phyloP scores from a whole-genome alignment of 2,888 invertebrate genomes.

The Eupeodes luniger region DNA sequence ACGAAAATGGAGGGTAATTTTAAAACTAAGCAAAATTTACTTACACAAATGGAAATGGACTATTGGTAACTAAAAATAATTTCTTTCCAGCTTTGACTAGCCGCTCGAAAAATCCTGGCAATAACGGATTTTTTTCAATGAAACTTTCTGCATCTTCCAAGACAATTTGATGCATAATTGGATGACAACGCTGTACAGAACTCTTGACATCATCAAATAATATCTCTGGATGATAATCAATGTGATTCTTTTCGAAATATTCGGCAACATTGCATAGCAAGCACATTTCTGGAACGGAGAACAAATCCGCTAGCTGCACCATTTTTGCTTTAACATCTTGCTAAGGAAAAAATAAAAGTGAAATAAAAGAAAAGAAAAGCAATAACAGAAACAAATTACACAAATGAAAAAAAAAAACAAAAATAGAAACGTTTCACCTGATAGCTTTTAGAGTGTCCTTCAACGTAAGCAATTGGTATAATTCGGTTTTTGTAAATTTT shows the following conservation, averaged over 20 bases:
- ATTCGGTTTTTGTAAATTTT: constrained; percentile 93
- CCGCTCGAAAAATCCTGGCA: constrained; percentile 90
- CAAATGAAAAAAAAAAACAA: not conserved
- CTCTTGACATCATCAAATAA: constrained; percentile 97
- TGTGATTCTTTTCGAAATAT: constrained; percentile 94
- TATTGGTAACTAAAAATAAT: constrained; percentile 97
- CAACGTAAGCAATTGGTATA: constrained; percentile 94
- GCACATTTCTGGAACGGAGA: constrained; percentile 98
- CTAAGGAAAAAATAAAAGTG: constrained; percentile 76
- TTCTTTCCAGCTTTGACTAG: constrained; percentile 91
- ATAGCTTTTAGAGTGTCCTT: constrained; percentile 89
- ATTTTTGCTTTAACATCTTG: constrained; percentile 87
- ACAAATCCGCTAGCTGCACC: constrained; percentile 97
- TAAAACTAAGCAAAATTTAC: constrained; percentile 80
- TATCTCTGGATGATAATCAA: constrained; percentile 97
- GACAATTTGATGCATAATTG: constrained; percentile 95
- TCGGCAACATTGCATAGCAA: constrained; percentile 96
- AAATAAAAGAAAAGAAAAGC: not conserved
- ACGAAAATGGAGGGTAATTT: not conserved
- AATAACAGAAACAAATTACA: constrained; percentile 75
- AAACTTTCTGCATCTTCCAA: constrained; percentile 92
- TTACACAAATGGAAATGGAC: constrained; percentile 98
- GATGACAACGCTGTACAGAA: constrained; percentile 94
- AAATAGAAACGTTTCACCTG: constrained; percentile 85
- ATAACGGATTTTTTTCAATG: constrained; percentile 90